Conservation (phyloP, 2,797 vertebrate genomes). For the Naso thynnoides region DNA sequence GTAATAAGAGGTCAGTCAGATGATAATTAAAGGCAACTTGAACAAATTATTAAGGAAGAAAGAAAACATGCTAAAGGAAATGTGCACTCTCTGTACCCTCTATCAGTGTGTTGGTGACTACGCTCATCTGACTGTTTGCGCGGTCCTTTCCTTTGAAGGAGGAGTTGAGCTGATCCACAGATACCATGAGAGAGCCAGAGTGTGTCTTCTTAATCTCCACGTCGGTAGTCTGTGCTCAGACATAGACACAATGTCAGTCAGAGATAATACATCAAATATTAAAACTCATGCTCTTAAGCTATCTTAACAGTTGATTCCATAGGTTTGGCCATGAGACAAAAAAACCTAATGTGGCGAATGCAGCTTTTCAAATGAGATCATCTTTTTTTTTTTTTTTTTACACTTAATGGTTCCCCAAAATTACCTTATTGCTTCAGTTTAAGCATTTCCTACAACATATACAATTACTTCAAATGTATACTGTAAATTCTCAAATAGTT, state of each 20-base stretch:
- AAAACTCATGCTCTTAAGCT: constrained; percentile 23
- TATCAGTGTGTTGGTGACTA: constrained; percentile 95
- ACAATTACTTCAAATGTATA: constrained; percentile 25
- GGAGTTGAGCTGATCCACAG: constrained; percentile 96
- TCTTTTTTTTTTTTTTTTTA: neutral
- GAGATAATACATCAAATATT: constrained; percentile 36
- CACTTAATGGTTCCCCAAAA: neutral
- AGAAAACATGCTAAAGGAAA: constrained; percentile 1
- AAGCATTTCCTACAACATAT: constrained; percentile 13
- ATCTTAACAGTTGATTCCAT: constrained; percentile 11
- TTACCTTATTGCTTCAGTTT: constrained; percentile 5
- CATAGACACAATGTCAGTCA: constrained; percentile 52
- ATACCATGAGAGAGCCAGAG: constrained; percentile 96
- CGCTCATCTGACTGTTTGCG: constrained; percentile 96
- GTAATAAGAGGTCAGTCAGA: constrained; percentile 3
- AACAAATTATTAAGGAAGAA: neutral
- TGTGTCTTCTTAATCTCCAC: constrained; percentile 95
- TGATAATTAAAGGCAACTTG: neutral
- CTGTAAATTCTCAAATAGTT: constrained; percentile 63
- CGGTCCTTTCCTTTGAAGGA: constrained; percentile 95
- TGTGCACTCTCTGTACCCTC: constrained; percentile 86
- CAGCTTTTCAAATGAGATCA: constrained; percentile 16
- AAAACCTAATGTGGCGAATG: neutral
- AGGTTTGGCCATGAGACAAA: constrained; percentile 23
- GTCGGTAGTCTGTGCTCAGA: constrained; percentile 90